These are phyloP conservation scores for Stercorarius parasiticus DNA, from an alignment of 2,113 vertebrate species.

Conservation along the genomic window DNA sequence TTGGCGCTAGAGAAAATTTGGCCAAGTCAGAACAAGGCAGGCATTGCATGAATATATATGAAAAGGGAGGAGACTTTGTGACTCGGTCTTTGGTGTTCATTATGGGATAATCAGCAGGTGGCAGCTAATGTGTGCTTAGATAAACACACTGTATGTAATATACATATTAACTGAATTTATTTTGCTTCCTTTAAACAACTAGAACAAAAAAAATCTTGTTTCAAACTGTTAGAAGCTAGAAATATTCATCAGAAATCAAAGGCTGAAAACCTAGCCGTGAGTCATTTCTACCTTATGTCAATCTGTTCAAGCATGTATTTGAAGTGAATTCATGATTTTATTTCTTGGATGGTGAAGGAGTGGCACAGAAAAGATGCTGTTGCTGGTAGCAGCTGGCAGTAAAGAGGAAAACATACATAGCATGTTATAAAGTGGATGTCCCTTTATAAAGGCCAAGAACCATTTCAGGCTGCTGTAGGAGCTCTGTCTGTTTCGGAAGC, in stretches of 20 bases:
- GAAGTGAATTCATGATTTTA: background rate
- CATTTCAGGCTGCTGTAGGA: background rate
- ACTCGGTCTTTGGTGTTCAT: background rate
- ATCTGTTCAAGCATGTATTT: background rate
- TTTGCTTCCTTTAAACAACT: background rate
- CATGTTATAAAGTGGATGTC: background rate
- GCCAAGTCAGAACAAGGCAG: background rate
- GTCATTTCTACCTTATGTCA: background rate
- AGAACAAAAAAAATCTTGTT: background rate
- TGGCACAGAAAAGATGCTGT: background rate
- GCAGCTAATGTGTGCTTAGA: background rate
- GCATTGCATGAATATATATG: background rate
- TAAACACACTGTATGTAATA: background rate
- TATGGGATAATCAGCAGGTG: background rate
- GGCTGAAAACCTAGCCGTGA: background rate
- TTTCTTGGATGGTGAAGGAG: background rate
- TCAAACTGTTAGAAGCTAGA: background rate
- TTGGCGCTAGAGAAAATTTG: background rate
- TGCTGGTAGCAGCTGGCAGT: background rate
- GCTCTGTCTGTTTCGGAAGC: background rate
- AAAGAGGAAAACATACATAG: background rate
- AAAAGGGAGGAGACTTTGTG: background rate
- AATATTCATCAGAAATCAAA: background rate
- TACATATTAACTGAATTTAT: background rate
- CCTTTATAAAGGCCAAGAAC: background rate